A percentile compares a stretch with the other conserved stretches of the same genome.
Conservation (phyloP, 2,797 vertebrate species). For the Eospalax fontanierii region DNA sequence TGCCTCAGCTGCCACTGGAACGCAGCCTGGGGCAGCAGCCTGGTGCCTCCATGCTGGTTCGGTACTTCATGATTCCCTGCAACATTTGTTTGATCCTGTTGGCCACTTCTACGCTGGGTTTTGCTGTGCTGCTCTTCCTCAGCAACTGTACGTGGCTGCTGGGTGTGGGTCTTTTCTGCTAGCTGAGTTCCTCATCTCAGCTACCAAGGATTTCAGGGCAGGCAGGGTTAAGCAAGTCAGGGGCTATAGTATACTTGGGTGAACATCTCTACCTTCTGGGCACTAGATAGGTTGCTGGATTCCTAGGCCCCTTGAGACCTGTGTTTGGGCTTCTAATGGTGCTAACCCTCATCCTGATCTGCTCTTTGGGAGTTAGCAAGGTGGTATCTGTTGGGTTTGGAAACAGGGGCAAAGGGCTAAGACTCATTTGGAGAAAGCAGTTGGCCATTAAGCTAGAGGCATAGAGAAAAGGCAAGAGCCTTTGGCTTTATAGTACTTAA, state of each 20-base stretch:
- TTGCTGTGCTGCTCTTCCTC: constrained; percentile 98
- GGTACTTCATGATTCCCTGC: constrained; percentile 99
- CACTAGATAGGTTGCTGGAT: neutral
- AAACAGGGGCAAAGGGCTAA: neutral
- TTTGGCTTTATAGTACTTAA: neutral
- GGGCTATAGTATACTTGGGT: neutral
- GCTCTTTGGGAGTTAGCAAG: neutral
- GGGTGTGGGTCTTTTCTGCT: neutral
- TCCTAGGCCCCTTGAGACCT: neutral
- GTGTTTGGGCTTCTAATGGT: neutral
- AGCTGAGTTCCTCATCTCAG: neutral
- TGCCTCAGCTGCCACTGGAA: constrained; percentile 90
- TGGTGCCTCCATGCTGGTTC: constrained; percentile 97
- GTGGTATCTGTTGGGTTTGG: neutral
- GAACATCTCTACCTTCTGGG: neutral
- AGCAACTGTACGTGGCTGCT: constrained; percentile 96
- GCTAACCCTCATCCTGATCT: neutral
- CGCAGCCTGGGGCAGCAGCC: constrained; percentile 95
- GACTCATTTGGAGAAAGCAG: neutral
- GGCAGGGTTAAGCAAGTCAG: neutral
- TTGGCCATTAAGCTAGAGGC: neutral
- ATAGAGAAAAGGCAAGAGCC: neutral
- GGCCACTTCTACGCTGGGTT: constrained; percentile 96
- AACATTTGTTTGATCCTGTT: constrained; percentile 99
- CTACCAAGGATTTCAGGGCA: neutral